Evolutionary conservation across 1,140 invertebrate species (phyloP).

Genomic region (Drosophila setifemur): DNA sequence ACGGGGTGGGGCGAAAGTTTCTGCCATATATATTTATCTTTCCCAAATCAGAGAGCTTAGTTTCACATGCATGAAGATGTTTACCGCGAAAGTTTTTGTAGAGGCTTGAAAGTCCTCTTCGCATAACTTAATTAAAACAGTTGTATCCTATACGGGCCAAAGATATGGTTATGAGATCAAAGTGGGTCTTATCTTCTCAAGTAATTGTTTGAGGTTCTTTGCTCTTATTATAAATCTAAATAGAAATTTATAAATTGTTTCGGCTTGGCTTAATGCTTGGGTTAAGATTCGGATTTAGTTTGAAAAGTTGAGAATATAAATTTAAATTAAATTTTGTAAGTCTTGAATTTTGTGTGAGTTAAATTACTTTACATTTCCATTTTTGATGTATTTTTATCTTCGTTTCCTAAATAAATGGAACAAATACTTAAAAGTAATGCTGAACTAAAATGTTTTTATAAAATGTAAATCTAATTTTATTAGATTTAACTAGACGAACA

Average conservation of each 20-base stretch:
- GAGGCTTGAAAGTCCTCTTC: background rate
- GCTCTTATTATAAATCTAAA: background rate
- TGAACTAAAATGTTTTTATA: too few species aligned
- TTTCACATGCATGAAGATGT: constrained; percentile 40
- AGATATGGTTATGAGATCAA: constrained; percentile 10
- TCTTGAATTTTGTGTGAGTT: too few species aligned
- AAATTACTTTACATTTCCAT: too few species aligned
- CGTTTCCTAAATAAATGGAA: too few species aligned
- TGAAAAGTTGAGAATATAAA: too few species aligned
- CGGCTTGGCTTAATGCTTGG: background rate
- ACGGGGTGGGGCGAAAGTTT: constrained; percentile 8
- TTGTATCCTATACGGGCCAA: constrained; percentile 19
- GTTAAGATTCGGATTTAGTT: too few species aligned
- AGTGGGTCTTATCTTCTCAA: constrained; percentile 19
- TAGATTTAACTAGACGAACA: too few species aligned
- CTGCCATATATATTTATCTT: constrained; percentile 30
- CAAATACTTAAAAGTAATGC: too few species aligned
- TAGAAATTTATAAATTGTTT: background rate
- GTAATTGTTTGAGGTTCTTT: background rate
- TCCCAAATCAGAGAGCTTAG: constrained; percentile 28
- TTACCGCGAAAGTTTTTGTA: constrained; percentile 28
- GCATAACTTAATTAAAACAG: constrained; percentile 40
- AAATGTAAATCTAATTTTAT: too few species aligned
- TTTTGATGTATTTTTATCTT: too few species aligned
- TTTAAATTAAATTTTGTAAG: too few species aligned